Evolutionary conservation across 2,113 vertebrate species (phyloP), one percentile per base, ranked within the genome.

Genomic region (Dermatemys mawii): DNA sequence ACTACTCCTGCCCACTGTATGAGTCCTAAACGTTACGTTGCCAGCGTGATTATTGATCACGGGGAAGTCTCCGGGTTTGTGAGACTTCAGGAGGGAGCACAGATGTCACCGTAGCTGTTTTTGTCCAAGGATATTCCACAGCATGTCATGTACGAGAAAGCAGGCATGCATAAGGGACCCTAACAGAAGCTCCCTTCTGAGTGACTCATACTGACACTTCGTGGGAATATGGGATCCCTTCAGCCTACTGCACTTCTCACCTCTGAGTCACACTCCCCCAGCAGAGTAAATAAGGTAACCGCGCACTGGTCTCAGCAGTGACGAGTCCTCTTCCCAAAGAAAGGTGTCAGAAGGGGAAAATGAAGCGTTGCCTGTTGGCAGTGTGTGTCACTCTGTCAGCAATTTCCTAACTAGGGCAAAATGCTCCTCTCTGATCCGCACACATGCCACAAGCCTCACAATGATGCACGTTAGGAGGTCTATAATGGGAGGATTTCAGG

Each of bases 221-320:
- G 78, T 93, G 93, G 94, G 88, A 95, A 94, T 87, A 49, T 3
- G 27, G 95, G 94, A 94, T 97, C 95, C 57, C 95, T 97, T 88
- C 94, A 93, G 44, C 94, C 95, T 44, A 85, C 93, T 95, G 95
- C 94, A 96, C 95, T 97, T 96, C 94, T 97, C 95, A 97, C 94
- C 96, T 97, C 94, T 97, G 97, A 97, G 95, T 97, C 96, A 97
- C 89, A 90, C 95, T 93, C 93, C 92, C 94, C 87, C 44, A 24
- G 80, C 83, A 96, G 96, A 95, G 81, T 92, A 96, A 96, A 97
- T 93, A 96, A 93, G 93, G 95, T 95, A 88, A 86, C 89, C 79
- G 91, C 70, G 51, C 57, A 87, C 91, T 49, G 86, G 48, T 53
- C 75, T 54, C 1, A 0, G 89, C 96, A n/a, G 11, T 83, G 87